Evolutionary conservation across 1,140 invertebrate genomes (phyloP).

Genomic region (Myzus persicae): DNA sequence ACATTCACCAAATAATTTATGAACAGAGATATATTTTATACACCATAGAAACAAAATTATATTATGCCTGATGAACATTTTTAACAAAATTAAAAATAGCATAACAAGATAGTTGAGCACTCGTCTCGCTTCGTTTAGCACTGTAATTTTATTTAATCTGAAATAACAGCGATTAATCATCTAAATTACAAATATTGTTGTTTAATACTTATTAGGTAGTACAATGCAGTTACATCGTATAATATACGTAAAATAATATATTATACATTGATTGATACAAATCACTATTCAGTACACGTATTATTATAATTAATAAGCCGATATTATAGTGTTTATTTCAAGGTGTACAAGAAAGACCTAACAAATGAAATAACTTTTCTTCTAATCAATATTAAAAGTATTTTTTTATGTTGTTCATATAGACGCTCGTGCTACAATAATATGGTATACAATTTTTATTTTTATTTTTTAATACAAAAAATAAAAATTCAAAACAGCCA

Average conservation of each 20-base stretch:
- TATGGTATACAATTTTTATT: too few species aligned
- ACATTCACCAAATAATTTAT: neutral
- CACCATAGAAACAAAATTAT: neutral
- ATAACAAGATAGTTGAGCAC: neutral
- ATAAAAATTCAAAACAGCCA: too few species aligned
- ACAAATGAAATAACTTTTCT: too few species aligned
- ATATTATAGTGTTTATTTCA: too few species aligned
- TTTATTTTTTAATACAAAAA: too few species aligned
- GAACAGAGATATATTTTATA: neutral
- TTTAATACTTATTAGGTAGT: neutral
- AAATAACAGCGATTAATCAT: neutral
- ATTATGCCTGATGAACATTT: neutral
- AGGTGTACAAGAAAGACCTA: too few species aligned
- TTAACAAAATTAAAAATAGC: neutral
- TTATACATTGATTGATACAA: neutral
- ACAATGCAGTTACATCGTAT: too few species aligned
- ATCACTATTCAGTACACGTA: neutral
- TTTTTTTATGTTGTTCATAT: too few species aligned
- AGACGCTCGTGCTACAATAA: too few species aligned
- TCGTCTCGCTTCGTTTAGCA: neutral
- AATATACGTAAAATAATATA: neutral
- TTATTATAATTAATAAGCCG: too few species aligned
- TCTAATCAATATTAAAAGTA: too few species aligned
- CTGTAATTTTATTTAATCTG: neutral
- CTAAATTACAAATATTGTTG: neutral